Conservation (phyloP, 92 coral and sea anemone species). For the Montipora capitata region DNA sequence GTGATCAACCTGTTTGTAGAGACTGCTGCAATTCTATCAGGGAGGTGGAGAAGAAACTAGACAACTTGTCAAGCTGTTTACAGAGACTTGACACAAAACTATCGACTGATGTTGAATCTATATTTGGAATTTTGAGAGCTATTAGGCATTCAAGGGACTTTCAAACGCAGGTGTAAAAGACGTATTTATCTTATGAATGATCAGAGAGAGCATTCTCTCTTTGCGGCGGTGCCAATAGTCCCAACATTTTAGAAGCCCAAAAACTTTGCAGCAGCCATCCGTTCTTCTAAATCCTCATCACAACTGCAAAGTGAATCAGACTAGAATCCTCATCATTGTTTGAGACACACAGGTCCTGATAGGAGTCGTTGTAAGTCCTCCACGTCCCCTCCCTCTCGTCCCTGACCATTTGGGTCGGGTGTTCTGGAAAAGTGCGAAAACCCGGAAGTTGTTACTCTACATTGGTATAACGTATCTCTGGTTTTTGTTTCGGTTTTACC, state of each 20-base stretch:
- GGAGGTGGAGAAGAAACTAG: slow-evolving; percentile 73
- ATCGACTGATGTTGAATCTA: slow-evolving; percentile 81
- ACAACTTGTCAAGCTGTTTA: slow-evolving; percentile 78
- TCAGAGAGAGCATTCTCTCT: neutral
- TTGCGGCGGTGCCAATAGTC: neutral
- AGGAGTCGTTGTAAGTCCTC: too few species aligned
- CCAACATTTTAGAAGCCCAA: neutral
- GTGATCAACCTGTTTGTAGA: neutral
- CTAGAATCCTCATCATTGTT: too few species aligned
- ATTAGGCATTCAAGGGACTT: slow-evolving; percentile 11
- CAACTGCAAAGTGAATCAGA: too few species aligned
- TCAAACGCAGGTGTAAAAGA: slow-evolving; percentile 38
- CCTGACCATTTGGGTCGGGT: too few species aligned
- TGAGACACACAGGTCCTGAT: too few species aligned
- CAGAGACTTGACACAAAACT: slow-evolving; percentile 83
- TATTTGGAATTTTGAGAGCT: slow-evolving; percentile 75
- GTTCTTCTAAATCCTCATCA: too few species aligned
- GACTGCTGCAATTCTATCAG: slow-evolving; percentile 50
- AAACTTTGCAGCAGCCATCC: too few species aligned
- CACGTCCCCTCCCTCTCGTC: too few species aligned
- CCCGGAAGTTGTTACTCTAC: too few species aligned
- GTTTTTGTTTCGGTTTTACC: too few species aligned
- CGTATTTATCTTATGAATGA: neutral
- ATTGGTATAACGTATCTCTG: too few species aligned
- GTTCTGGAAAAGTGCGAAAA: too few species aligned